phyloP scores from a whole-genome alignment of 2,797 vertebrate genomes.

The Rhynchotus rufescens region DNA sequence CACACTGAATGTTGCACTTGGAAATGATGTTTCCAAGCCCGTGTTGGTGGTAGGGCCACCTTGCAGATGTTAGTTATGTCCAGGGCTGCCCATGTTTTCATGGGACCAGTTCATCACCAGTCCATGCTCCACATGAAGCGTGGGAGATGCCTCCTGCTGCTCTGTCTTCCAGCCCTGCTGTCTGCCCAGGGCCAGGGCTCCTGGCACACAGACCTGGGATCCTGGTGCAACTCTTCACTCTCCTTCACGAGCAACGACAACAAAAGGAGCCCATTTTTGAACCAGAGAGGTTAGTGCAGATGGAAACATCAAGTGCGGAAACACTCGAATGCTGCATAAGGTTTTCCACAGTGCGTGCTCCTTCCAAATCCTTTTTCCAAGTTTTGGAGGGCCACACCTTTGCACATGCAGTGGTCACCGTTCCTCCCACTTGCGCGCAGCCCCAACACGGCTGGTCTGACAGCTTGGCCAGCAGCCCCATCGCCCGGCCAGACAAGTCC shows the following conservation, averaged over 20 bases:
- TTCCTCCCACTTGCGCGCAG: background rate
- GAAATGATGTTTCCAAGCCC: rapidly evolving
- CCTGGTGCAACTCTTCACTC: background rate
- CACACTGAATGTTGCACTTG: rapidly evolving
- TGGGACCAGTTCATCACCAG: rapidly evolving
- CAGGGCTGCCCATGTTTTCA: rapidly evolving
- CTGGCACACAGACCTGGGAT: background rate
- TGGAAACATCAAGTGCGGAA: background rate
- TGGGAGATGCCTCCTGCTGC: background rate
- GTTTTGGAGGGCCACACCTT: background rate
- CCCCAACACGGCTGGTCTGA: rapidly evolving
- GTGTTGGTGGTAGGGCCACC: background rate
- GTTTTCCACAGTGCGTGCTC: rapidly evolving
- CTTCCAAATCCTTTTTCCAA: background rate
- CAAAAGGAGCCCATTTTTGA: background rate
- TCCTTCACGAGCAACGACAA: rapidly evolving
- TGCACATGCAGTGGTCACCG: rapidly evolving
- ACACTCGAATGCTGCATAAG: rapidly evolving
- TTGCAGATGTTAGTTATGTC: rapidly evolving
- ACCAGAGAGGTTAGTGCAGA: background rate
- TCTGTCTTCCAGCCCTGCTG: background rate
- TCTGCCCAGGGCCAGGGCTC: background rate
- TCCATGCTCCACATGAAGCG: rapidly evolving
- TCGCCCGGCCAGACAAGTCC: background rate
- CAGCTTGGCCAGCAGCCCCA: background rate